Percentiles rank a stretch among this genome's conserved stretches.
Conservation (phyloP, 2,797 vertebrate species). For the Botia kubotai region DNA sequence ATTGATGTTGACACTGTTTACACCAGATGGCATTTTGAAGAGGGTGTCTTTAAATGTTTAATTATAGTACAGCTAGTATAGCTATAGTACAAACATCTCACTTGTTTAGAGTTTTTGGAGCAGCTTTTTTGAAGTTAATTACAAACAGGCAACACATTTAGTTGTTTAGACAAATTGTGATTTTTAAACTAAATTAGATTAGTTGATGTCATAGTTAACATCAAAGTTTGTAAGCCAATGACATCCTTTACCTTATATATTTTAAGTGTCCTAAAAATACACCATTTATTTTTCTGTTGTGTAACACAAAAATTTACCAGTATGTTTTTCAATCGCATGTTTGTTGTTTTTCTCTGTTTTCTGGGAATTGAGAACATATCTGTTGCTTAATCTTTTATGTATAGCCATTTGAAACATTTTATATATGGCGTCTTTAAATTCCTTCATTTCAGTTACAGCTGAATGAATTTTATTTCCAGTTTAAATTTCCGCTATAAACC, state of each 20-base stretch:
- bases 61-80: too few relatives aligned
- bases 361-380: not conserved
- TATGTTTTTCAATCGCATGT: too few relatives aligned
- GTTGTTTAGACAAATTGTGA: not conserved
- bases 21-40: constrained; percentile 4
- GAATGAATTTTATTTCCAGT: not conserved
- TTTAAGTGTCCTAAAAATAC: too few relatives aligned
- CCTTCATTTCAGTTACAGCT: not conserved
- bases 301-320: not conserved
- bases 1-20: not conserved
- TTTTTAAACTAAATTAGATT: too few relatives aligned
- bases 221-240: too few relatives aligned
- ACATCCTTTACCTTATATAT: too few relatives aligned
- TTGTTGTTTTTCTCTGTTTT: not conserved
- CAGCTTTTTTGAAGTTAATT: too few relatives aligned
- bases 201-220: too few relatives aligned
- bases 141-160: not conserved
- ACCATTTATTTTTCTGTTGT: not conserved
- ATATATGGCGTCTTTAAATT: constrained; percentile 33
- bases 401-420: constrained; percentile 12
- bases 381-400: constrained; percentile 17
- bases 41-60: not conserved
- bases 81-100: not conserved
- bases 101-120: not conserved
- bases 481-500: not conserved